A percentile compares a stretch with the other conserved stretches of the same genome.
Conservation (phyloP, 2,113 vertebrate species). For the Salvelinus fontinalis region DNA sequence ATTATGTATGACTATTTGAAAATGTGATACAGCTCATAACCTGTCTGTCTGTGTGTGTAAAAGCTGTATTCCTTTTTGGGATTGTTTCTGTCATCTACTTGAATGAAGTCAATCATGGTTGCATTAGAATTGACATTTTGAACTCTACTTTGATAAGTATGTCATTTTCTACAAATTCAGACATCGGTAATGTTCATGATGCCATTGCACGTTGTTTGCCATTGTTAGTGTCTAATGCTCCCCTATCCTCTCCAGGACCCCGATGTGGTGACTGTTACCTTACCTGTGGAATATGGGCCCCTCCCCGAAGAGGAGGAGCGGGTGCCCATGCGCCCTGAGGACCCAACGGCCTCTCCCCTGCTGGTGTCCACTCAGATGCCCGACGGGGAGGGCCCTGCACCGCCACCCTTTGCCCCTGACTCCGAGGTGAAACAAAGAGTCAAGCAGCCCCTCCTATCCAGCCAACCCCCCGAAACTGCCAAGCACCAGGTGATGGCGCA, state of each 20-base stretch:
- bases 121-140: too few species aligned
- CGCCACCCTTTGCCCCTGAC: constrained; percentile 39
- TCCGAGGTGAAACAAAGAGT: constrained; percentile 57
- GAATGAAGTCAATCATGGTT: too few species aligned
- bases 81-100: too few species aligned
- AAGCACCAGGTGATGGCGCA: constrained; percentile 58
- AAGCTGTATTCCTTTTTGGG: too few species aligned
- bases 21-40: too few species aligned
- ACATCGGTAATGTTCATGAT: not conserved
- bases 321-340: constrained; percentile 71
- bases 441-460: constrained; percentile 41
- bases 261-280: constrained; percentile 89
- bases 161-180: too few species aligned
- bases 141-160: too few species aligned
- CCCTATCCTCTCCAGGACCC: constrained; percentile 79
- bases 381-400: constrained; percentile 42
- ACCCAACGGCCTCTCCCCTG: constrained; percentile 80
- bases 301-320: constrained; percentile 90
- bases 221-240: not conserved
- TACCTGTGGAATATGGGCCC: constrained; percentile 93
- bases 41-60: too few species aligned
- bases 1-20: too few species aligned
- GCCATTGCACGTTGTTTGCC: not conserved
- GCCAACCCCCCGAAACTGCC: constrained; percentile 65
- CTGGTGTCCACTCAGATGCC: constrained; percentile 73